Percentiles rank a stretch among this genome's conserved stretches.
These are phyloP conservation scores for Tridacna gigas DNA, from an alignment of 2,888 invertebrate species.

Conservation along the genomic window DNA sequence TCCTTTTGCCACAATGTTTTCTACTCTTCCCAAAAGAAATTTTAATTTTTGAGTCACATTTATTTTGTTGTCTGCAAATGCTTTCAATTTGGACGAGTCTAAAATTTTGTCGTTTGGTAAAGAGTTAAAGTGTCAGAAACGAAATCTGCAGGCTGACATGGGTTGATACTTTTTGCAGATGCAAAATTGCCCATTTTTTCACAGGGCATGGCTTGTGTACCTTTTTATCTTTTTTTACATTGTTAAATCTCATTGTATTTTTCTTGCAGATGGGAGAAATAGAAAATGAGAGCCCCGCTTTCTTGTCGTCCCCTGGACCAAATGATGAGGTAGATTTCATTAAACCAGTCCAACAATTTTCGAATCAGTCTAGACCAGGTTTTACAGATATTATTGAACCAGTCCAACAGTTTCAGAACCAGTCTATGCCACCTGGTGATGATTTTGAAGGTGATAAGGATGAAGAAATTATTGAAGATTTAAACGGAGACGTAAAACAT, in stretches of 20 bases:
- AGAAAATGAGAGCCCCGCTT: conserved; percentile 63
- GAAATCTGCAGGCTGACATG: too few species aligned
- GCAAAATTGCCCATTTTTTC: neutral
- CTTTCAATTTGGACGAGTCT: too few species aligned
- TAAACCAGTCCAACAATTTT: neutral
- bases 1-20: too few species aligned
- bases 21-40: too few species aligned
- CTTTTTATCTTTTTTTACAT: neutral
- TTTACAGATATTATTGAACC: conserved; percentile 17
- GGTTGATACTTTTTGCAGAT: too few species aligned
- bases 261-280: conserved; percentile 58
- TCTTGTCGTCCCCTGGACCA: conserved; percentile 11
- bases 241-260: neutral
- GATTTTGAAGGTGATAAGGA: conserved; percentile 4
- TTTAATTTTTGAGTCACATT: too few species aligned
- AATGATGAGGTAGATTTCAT: neutral
- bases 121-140: too few species aligned
- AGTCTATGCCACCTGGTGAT: neutral
- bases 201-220: neutral
- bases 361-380: conserved; percentile 10
- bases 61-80: too few species aligned
- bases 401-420: conserved; percentile 10
- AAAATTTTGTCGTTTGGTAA: too few species aligned
- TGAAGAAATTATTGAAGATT: conserved; percentile 6
- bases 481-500: conserved; percentile 6